Conservation (phyloP, 2,113 vertebrate species). For the Vimba vimba region DNA sequence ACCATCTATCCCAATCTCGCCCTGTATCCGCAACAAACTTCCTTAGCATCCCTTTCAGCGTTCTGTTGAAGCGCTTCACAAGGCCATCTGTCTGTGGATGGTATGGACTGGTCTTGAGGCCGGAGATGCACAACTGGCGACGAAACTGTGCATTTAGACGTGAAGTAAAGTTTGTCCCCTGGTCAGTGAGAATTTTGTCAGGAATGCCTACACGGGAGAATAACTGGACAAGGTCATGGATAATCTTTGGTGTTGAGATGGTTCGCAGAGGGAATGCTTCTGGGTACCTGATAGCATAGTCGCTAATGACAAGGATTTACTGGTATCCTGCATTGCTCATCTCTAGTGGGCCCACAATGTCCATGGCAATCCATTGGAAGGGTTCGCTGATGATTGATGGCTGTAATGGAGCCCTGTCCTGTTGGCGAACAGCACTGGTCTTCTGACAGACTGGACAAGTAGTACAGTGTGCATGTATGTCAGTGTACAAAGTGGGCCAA, state of each 20-base stretch:
- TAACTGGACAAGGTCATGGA: not conserved
- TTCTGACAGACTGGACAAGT: not conserved
- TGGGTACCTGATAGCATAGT: not conserved
- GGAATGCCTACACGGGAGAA: not conserved
- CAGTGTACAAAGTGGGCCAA: not conserved
- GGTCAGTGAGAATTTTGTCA: not conserved
- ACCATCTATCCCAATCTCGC: not conserved
- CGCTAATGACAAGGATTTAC: not conserved
- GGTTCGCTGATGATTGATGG: not conserved
- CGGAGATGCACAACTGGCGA: not conserved
- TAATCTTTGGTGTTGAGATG: conserved; percentile 51
- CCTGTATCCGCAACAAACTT: not conserved
- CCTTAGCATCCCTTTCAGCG: not conserved
- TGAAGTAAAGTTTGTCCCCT: not conserved
- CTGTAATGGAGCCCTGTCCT: not conserved
- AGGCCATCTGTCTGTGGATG: not conserved
- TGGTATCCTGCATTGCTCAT: not conserved
- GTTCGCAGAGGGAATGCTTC: not conserved
- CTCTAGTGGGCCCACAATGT: not conserved
- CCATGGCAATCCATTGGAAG: not conserved
- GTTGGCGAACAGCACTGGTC: not conserved
- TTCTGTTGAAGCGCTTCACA: not conserved
- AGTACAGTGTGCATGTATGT: not conserved
- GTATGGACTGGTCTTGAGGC: not conserved
- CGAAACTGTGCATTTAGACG: not conserved